A percentile compares a stretch with the other conserved stretches of the same genome.
phyloP scores from a whole-genome alignment of 2,888 invertebrate genomes.

The Argyresthia goedartella region DNA sequence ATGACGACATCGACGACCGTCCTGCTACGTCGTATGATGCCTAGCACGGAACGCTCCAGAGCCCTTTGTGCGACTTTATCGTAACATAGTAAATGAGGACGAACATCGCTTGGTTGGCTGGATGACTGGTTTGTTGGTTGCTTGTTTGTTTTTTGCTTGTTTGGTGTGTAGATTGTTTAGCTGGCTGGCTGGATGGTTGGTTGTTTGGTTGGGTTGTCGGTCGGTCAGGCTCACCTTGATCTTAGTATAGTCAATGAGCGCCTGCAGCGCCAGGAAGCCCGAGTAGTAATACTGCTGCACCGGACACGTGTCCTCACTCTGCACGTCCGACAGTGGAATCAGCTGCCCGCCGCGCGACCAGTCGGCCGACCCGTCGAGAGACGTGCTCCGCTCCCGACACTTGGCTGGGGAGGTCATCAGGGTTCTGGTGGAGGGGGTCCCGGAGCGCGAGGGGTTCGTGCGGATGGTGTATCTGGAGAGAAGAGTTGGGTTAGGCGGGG shows the following conservation, averaged over 20 bases:
- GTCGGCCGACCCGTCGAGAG: slow-evolving; percentile 71
- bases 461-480: slow-evolving; percentile 77
- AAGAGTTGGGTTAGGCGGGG: neutral
- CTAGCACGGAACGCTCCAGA: no score
- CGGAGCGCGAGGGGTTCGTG: slow-evolving; percentile 76
- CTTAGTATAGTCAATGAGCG: slow-evolving; percentile 79
- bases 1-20: no score
- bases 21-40: no score
- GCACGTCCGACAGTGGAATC: slow-evolving; percentile 68
- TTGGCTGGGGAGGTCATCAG: slow-evolving; percentile 76
- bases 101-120: no score
- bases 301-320: slow-evolving; percentile 79
- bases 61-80: no score
- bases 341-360: slow-evolving; percentile 65
- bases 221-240: slow-evolving; percentile 65
- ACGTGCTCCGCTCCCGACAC: slow-evolving; percentile 73
- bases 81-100: no score
- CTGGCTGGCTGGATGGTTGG: no score
- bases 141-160: no score
- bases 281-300: slow-evolving; percentile 82
- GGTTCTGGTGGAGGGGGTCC: slow-evolving; percentile 75
- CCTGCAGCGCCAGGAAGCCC: slow-evolving; percentile 81
- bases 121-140: no score
- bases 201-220: no score
- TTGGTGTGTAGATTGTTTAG: no score